Evolutionary conservation across 1,140 invertebrate genomes (phyloP).

Genomic region (Tigriopus japonicus): DNA sequence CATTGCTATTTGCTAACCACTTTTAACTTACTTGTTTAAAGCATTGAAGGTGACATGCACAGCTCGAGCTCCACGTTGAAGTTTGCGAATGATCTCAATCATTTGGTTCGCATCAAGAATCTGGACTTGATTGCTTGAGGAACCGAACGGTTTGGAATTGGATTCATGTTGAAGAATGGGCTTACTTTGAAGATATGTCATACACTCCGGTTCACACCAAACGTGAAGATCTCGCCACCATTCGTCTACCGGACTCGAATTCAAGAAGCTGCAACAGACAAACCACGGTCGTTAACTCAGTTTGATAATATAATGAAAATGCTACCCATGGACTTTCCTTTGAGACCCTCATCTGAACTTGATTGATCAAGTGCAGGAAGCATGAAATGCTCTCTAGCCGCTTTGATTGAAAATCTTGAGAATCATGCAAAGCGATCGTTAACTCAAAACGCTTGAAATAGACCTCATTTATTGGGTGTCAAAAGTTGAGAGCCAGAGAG

Average conservation of each 20-base stretch:
- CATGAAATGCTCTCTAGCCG: too few relatives aligned
- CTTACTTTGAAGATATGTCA: constrained; percentile 15
- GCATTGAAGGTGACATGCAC: constrained; percentile 1
- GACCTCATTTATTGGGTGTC: too few relatives aligned
- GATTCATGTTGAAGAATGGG: constrained; percentile 4
- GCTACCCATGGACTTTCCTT: too few relatives aligned
- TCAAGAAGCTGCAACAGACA: background rate
- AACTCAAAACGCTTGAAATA: too few relatives aligned
- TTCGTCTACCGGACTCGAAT: constrained; percentile 9
- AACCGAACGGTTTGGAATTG: background rate
- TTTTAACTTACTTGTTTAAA: constrained; percentile 1
- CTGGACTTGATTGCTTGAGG: background rate
- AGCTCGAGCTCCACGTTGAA: background rate
- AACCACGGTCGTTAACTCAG: too few relatives aligned
- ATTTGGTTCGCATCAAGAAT: background rate
- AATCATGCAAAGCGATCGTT: too few relatives aligned
- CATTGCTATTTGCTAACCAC: too few relatives aligned
- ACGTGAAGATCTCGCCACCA: constrained; percentile 11
- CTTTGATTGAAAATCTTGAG: too few relatives aligned
- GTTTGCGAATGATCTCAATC: background rate
- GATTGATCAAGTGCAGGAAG: too few relatives aligned
- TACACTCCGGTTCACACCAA: constrained; percentile 13
- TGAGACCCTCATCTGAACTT: too few relatives aligned
- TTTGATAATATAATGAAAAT: too few relatives aligned
- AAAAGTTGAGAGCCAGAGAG: too few relatives aligned